phyloP scores from a whole-genome alignment of 2,113 vertebrate species.

The Syrmaticus mikado region DNA sequence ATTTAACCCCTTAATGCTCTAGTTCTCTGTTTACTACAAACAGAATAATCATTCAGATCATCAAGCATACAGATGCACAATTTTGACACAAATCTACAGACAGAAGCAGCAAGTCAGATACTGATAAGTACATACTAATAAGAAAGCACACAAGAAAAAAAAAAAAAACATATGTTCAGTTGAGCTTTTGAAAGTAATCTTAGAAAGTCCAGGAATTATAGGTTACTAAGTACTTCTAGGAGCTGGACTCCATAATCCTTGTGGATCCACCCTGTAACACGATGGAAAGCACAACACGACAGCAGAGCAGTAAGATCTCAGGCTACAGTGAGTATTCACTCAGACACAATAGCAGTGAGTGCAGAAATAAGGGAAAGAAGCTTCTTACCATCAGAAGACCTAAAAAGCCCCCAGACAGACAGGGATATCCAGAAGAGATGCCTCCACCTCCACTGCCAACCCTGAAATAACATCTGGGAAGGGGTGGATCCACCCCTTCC shows the following conservation, averaged over 20 bases:
- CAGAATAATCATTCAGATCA: not conserved
- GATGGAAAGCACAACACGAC: too few species aligned
- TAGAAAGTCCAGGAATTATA: not conserved
- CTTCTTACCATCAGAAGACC: too few species aligned
- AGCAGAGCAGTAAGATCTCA: too few species aligned
- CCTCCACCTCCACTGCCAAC: too few species aligned
- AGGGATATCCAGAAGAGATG: too few species aligned
- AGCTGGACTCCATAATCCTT: not conserved
- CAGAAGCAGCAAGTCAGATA: not conserved
- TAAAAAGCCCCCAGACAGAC: too few species aligned
- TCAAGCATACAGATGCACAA: not conserved
- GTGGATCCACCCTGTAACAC: too few species aligned
- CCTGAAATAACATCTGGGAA: too few species aligned
- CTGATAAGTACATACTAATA: not conserved
- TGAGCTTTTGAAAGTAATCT: not conserved
- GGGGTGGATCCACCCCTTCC: too few species aligned
- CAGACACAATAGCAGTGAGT: too few species aligned
- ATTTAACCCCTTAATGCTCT: not conserved
- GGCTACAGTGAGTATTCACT: too few species aligned
- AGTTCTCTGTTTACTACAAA: not conserved
- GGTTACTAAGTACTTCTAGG: not conserved
- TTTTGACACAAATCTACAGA: not conserved
- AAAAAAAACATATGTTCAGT: rapidly evolving
- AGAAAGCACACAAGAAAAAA: not conserved
- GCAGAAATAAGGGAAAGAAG: too few species aligned